These are phyloP conservation scores for Dendroctonus valens DNA, from an alignment of 1,140 invertebrate species.

Conservation along the genomic window DNA sequence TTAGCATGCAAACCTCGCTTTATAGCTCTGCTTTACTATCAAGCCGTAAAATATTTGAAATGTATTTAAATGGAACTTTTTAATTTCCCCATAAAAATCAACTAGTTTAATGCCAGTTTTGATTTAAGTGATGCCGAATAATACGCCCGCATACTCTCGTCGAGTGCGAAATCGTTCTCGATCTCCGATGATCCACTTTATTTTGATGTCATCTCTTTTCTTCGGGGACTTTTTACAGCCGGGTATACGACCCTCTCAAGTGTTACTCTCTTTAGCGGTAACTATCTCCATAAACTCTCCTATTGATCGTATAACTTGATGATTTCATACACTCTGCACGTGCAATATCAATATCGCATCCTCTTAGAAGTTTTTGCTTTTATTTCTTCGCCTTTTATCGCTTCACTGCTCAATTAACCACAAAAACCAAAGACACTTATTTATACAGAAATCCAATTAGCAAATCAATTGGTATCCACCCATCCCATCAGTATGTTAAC, in stretches of 20 bases:
- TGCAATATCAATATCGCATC: constrained; percentile 16
- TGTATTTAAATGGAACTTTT: constrained; percentile 49
- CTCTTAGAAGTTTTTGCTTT: constrained; percentile 8
- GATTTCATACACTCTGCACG: constrained; percentile 26
- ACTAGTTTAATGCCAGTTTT: constrained; percentile 45
- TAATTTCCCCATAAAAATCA: constrained; percentile 48
- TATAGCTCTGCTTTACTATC: constrained; percentile 45
- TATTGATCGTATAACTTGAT: constrained; percentile 25
- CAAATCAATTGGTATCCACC: constrained; percentile 8
- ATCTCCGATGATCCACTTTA: constrained; percentile 29
- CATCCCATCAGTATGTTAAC: constrained; percentile 16
- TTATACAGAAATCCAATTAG: neutral
- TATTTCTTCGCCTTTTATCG: neutral
- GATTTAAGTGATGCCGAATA: constrained; percentile 36
- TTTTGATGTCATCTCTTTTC: constrained; percentile 21
- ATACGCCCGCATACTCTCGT: constrained; percentile 33
- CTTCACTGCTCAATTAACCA: neutral
- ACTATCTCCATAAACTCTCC: constrained; percentile 25
- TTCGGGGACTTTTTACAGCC: constrained; percentile 25
- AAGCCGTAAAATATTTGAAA: constrained; percentile 46
- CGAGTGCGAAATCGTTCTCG: constrained; percentile 27
- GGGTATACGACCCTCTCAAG: constrained; percentile 20
- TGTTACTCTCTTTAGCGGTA: constrained; percentile 21
- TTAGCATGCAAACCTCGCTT: constrained; percentile 45
- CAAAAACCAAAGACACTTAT: neutral